Evolutionary conservation across 2,797 vertebrate species (phyloP).

Genomic region (Hoplostethus mediterraneus): DNA sequence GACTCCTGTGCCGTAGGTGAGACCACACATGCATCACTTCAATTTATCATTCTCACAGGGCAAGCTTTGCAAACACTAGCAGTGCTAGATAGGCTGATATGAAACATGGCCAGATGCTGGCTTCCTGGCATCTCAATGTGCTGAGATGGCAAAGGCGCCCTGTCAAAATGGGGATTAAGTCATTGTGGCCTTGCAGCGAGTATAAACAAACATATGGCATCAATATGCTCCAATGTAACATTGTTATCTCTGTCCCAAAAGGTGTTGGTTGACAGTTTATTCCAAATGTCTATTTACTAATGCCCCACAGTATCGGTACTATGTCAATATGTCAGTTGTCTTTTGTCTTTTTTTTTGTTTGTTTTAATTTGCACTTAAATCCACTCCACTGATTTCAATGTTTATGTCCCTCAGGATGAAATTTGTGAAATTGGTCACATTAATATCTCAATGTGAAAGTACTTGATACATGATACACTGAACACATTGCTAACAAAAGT

Average conservation of each 20-base stretch:
- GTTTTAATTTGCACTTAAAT: background rate
- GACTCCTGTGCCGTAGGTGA: conserved; percentile 72
- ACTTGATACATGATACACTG: background rate
- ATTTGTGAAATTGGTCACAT: background rate
- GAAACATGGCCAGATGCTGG: conserved; percentile 56
- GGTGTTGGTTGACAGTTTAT: conserved; percentile 9
- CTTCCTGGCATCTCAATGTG: conserved; percentile 38
- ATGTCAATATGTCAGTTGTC: background rate
- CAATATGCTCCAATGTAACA: background rate
- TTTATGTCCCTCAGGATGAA: background rate
- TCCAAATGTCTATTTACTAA: background rate
- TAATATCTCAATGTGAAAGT: background rate
- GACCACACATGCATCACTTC: conserved; percentile 80
- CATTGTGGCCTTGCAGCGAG: conserved; percentile 40
- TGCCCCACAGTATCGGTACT: background rate
- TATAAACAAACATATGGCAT: conserved; percentile 45
- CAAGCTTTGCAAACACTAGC: conserved; percentile 73
- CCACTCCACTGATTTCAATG: background rate
- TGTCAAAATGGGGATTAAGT: conserved; percentile 65
- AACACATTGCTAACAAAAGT: background rate
- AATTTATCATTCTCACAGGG: conserved; percentile 83
- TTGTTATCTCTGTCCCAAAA: conserved; percentile 32
- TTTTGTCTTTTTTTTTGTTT: background rate
- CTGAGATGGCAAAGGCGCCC: conserved; percentile 49
- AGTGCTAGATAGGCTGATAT: conserved; percentile 70